phyloP scores from a whole-genome alignment of 2,797 vertebrate species.

The Macropodus opercularis region DNA sequence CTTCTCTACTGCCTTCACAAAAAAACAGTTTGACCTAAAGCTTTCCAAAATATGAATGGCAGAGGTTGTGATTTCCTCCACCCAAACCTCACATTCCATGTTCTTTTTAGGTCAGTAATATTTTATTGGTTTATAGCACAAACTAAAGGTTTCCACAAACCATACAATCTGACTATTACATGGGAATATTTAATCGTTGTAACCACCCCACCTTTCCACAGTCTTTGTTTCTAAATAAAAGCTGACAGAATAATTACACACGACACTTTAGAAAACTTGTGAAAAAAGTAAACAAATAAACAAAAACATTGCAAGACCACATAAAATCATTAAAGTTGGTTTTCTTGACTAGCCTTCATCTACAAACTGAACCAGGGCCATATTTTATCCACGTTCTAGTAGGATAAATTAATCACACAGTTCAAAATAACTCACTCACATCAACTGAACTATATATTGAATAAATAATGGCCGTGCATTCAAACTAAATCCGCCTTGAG shows the following conservation, averaged over 20 bases:
- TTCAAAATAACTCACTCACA: neutral
- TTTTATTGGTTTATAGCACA: neutral
- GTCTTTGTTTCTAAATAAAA: slow-evolving; percentile 4
- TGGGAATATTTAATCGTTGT: neutral
- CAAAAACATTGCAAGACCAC: neutral
- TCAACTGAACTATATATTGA: neutral
- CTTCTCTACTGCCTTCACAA: slow-evolving; percentile 50
- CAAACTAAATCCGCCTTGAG: neutral
- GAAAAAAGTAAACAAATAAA: too few species aligned
- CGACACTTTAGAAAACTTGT: too few species aligned
- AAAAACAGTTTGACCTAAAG: slow-evolving; percentile 58
- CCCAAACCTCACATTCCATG: neutral
- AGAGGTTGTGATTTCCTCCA: slow-evolving; percentile 18
- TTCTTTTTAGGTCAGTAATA: neutral
- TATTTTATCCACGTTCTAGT: neutral
- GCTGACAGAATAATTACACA: neutral
- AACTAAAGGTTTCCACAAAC: neutral
- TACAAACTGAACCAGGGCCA: neutral
- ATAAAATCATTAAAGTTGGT: neutral
- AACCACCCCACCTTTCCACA: neutral
- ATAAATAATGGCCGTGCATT: neutral
- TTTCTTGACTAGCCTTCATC: too few species aligned
- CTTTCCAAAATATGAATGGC: slow-evolving; percentile 22
- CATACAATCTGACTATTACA: neutral
- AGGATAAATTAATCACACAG: neutral